Percentiles rank a stretch among this genome's conserved stretches.
These are phyloP conservation scores for Gryllus bimaculatus DNA, from an alignment of 1,140 invertebrate species.

Conservation along the genomic window DNA sequence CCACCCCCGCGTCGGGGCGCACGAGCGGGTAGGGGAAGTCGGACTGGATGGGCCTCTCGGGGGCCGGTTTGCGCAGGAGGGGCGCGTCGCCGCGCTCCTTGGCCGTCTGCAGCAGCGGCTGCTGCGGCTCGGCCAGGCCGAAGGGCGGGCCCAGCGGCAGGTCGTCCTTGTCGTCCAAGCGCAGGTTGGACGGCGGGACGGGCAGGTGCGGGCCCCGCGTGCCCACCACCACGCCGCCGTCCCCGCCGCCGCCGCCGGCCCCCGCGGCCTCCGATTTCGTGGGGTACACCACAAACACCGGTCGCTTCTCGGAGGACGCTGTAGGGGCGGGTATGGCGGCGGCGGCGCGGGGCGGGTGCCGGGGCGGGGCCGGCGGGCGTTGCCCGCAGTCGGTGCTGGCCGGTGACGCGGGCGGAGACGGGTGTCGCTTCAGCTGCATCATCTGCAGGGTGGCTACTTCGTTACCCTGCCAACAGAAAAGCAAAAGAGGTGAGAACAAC, in stretches of 20 bases:
- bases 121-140: slow-evolving; percentile 26
- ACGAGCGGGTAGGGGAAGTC: slow-evolving; percentile 53
- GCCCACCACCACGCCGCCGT: slow-evolving; percentile 43
- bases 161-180: slow-evolving; percentile 20
- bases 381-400: background rate
- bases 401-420: slow-evolving; percentile 23
- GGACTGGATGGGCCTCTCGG: background rate
- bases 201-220: slow-evolving; percentile 43
- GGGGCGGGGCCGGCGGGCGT: slow-evolving; percentile 22
- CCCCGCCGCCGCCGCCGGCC: slow-evolving; percentile 38
- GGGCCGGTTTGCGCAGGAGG: slow-evolving; percentile 34
- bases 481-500: too few species aligned
- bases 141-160: slow-evolving; percentile 31
- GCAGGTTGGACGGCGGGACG: slow-evolving; percentile 41
- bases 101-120: slow-evolving; percentile 33
- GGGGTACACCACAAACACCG: slow-evolving; percentile 55
- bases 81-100: slow-evolving; percentile 33
- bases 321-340: background rate
- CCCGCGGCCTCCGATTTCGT: slow-evolving; percentile 38
- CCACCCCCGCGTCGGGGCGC: slow-evolving; percentile 8
- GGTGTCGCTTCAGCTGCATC: slow-evolving; percentile 38
- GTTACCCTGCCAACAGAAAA: background rate
- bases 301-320: slow-evolving; percentile 21
- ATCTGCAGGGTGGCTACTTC: slow-evolving; percentile 52
- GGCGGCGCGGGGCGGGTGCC: background rate